These are phyloP conservation scores for Eira barbara DNA, from an alignment of 2,113 vertebrate genomes.

Conservation along the genomic window DNA sequence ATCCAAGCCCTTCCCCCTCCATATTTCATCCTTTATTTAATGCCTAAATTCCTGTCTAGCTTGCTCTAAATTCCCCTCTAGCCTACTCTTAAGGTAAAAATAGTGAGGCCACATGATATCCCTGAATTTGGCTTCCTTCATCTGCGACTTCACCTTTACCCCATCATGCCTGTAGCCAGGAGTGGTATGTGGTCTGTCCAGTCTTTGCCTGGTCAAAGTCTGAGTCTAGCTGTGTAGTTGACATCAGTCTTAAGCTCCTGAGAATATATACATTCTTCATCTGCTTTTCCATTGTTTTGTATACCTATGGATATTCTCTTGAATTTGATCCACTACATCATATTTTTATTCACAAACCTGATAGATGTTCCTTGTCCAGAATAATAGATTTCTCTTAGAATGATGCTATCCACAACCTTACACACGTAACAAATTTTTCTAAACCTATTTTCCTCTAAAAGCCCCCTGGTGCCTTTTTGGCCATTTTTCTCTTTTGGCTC, in stretches of 20 bases:
- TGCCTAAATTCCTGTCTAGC: background rate
- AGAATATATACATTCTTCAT: background rate
- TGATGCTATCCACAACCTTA: background rate
- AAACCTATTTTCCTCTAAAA: background rate
- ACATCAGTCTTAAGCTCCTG: background rate
- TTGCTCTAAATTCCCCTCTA: background rate
- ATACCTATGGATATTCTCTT: background rate
- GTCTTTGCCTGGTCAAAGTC: background rate
- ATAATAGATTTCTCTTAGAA: background rate
- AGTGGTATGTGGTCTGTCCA: background rate
- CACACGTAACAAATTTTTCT: background rate
- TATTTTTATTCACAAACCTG: background rate
- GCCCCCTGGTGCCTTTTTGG: background rate
- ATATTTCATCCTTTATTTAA: background rate
- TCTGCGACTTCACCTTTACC: background rate
- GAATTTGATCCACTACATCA: background rate
- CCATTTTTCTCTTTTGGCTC: background rate
- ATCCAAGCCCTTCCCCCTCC: background rate
- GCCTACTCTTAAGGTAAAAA: background rate
- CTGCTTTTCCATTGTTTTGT: background rate
- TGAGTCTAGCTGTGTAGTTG: background rate
- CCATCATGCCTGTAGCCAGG: background rate
- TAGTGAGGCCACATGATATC: background rate
- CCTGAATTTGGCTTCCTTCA: background rate
- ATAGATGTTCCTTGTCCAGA: background rate